phyloP scores from a whole-genome alignment of 2,888 invertebrate species.

The Acrobasis consociella region DNA sequence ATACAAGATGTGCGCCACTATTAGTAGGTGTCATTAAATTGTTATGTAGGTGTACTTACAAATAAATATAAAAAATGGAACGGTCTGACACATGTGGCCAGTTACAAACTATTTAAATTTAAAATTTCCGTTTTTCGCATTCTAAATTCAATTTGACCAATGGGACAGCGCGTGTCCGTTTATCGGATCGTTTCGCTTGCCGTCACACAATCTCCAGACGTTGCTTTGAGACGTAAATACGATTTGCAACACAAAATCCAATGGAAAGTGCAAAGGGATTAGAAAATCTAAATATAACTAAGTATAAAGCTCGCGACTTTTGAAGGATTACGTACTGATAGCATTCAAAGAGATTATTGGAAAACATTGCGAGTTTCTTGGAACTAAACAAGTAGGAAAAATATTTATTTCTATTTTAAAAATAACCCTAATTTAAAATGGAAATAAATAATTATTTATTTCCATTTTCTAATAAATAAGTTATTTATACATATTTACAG shows the following conservation, averaged over 20 bases:
- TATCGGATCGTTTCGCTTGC: slow-evolving; percentile 52
- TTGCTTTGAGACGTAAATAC: slow-evolving; percentile 62
- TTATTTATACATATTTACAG: too few relatives aligned
- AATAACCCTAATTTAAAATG: too few relatives aligned
- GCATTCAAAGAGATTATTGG: slow-evolving; percentile 3
- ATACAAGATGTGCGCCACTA: background rate
- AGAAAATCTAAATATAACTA: slow-evolving; percentile 33
- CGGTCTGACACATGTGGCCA: background rate
- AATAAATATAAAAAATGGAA: background rate
- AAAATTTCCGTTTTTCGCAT: slow-evolving; percentile 6
- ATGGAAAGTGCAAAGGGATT: slow-evolving; percentile 61
- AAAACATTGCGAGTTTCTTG: slow-evolving; percentile 12
- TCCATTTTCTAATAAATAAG: too few relatives aligned
- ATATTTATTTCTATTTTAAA: background rate
- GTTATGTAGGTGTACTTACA: too few relatives aligned
- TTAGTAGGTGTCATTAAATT: background rate
- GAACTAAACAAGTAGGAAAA: background rate
- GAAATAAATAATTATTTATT: too few relatives aligned
- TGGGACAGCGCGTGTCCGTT: slow-evolving; percentile 38
- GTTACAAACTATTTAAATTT: slow-evolving; percentile 9
- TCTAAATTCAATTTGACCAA: slow-evolving; percentile 31
- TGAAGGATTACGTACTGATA: slow-evolving; percentile 54
- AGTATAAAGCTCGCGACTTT: slow-evolving; percentile 53
- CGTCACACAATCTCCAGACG: slow-evolving; percentile 52
- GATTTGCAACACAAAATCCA: slow-evolving; percentile 54